Evolutionary conservation across 2,888 invertebrate genomes (phyloP).

Genomic region (Amblyjoppa fuscipennis): DNA sequence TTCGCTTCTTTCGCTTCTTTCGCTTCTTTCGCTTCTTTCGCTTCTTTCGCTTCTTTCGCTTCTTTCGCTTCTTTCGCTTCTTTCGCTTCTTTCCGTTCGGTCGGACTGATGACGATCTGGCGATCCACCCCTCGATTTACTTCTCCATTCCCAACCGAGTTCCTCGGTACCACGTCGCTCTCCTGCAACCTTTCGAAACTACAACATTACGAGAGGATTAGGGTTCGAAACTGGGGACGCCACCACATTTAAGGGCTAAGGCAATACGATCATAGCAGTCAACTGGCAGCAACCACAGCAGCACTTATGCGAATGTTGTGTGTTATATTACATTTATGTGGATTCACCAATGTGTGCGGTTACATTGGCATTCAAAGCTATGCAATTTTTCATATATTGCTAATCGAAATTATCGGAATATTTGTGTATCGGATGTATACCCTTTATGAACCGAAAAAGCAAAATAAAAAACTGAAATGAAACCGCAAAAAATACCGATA

Average conservation of each 20-base stretch:
- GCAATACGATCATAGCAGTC: conserved; percentile 69
- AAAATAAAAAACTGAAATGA: background rate
- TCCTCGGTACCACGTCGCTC: conserved; percentile 84
- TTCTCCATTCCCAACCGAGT: conserved; percentile 84
- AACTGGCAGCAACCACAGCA: conserved; percentile 68
- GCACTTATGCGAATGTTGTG: conserved; percentile 30
- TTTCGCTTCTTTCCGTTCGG: conserved; percentile 85
- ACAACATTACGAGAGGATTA: conserved; percentile 83
- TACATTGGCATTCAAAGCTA: background rate
- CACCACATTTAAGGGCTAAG: conserved; percentile 79
- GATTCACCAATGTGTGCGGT: background rate
- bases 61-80: conserved; percentile 63
- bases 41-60: conserved; percentile 71
- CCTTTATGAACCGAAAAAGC: background rate
- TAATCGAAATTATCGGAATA: background rate
- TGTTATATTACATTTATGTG: background rate
- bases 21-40: conserved; percentile 73
- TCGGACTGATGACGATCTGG: conserved; percentile 85
- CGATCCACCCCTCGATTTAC: conserved; percentile 83
- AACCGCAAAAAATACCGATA: background rate
- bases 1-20: conserved; percentile 71
- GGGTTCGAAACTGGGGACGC: conserved; percentile 79
- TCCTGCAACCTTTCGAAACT: conserved; percentile 85
- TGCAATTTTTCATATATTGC: background rate
- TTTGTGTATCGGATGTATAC: background rate